Percentiles rank a stretch among this genome's conserved stretches.
Conservation (phyloP, 2,888 invertebrate genomes). For the Ashinkailepas kermadecensis region DNA sequence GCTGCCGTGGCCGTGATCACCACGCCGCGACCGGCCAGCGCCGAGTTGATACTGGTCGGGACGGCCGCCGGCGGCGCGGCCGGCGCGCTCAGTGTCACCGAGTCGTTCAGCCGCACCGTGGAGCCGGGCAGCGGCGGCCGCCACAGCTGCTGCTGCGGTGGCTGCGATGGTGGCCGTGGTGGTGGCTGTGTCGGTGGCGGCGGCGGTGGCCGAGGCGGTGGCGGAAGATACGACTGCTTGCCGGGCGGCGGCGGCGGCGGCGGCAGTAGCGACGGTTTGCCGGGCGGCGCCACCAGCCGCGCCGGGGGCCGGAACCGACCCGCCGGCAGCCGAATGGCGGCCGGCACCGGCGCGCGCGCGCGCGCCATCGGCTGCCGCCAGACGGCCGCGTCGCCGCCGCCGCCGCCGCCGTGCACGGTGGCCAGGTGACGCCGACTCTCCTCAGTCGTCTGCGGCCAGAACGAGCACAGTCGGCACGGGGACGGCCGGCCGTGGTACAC, state of each 20-base stretch:
- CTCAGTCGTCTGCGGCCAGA: not conserved
- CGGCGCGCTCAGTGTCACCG: conserved; percentile 36
- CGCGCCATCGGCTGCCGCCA: conserved; percentile 46
- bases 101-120: conserved; percentile 34
- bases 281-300: conserved; percentile 66
- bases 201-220: not conserved
- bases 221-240: too few species aligned
- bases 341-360: conserved; percentile 43
- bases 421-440: conserved; percentile 62
- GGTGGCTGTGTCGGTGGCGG: not conserved
- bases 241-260: conserved; percentile 63
- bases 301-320: conserved; percentile 36
- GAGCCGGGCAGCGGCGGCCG: conserved; percentile 36
- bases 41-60: conserved; percentile 31
- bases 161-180: not conserved
- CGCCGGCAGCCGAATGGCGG: conserved; percentile 24
- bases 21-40: conserved; percentile 30
- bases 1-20: conserved; percentile 29
- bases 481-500: conserved; percentile 65
- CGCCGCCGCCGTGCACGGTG: conserved; percentile 35
- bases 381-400: conserved; percentile 55
- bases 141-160: conserved; percentile 31
- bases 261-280: conserved; percentile 66
- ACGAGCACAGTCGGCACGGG: conserved; percentile 55
- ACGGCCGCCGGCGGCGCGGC: conserved; percentile 47